Base-by-base conservation (phyloP, 2,797 vertebrate species). In the Craterocephalus amniculus region DNA sequence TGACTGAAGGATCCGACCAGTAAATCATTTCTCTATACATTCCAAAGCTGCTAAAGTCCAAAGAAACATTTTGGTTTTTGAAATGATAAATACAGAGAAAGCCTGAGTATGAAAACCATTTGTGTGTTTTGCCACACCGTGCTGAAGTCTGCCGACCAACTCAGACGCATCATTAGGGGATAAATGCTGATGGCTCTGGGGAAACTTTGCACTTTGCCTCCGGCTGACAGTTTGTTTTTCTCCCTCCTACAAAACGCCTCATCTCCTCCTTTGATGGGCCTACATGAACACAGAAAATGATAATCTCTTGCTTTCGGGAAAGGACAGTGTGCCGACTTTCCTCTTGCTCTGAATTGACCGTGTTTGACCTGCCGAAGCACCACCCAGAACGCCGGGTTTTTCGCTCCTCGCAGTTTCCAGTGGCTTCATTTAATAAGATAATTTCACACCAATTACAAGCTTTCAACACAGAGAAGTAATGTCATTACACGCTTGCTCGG, bases 391-490 rank as follows among this genome's bases (percentile, higher is more conserved):
- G 14, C 24, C 1, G 4, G 32, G 35, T 64, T 68, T 64, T 80
- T 81, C 84, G 65, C 55, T 74, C 63, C 74, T 32, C 20, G 16
- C 70, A 43, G 45, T 85, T 86, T 83, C 80, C 80, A 71, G 58
- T 57, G 80, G 85, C 81, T 85, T 83, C 83, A 67, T 83, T 83
- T 89, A 88, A 87, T 83, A 83, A 79, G 81, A 81, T 89, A 78
- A 89, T 89, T 90, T 91, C 85, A 91, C 81, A 83, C 82, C 73
- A 88, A 89, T 91, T 87, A 88, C 64, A 65, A 81, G 75, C 83
- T 69, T 79, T 84, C 74, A 76, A 63, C 58, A 35, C 76, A 72
- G 73, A 82, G 70, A 72, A 71, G 70, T 89, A 83, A 90, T 82
- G 74, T 76, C 66, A 86, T 91, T 89, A 87, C 78, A 89, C 74